Percentiles rank a stretch among this genome's conserved stretches.
Conservation (phyloP, 2,797 vertebrate species). For the Enteromius thamalakanensis region DNA sequence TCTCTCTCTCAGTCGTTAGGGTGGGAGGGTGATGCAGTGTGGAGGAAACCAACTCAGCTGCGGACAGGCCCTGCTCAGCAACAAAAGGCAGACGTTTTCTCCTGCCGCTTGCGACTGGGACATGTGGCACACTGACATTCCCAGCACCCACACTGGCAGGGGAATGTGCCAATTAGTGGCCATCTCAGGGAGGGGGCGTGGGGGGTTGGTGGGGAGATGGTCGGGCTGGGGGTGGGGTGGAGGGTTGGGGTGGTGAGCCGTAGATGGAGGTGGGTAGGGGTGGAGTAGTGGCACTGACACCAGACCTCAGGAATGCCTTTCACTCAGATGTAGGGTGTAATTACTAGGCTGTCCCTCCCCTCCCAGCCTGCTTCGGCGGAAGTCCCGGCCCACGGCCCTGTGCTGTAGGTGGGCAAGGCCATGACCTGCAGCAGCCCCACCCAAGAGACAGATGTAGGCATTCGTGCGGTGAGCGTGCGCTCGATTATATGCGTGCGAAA, state of each 20-base stretch:
- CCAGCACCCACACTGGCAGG: constrained; percentile 83
- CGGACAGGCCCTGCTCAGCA: constrained; percentile 52
- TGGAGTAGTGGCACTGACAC: constrained; percentile 75
- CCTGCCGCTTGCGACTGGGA: constrained; percentile 55
- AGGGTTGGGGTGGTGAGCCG: constrained; percentile 55
- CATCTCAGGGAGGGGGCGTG: constrained; percentile 78
- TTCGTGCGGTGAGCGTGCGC: constrained; percentile 1
- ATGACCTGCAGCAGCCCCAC: constrained; percentile 57
- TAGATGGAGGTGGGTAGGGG: constrained; percentile 67
- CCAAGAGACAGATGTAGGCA: constrained; percentile 37
- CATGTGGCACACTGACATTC: constrained; percentile 82
- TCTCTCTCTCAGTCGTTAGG: constrained; percentile 28
- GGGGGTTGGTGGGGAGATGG: constrained; percentile 37
- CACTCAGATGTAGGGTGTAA: constrained; percentile 80
- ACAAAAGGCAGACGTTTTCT: constrained; percentile 58
- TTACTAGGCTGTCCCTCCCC: constrained; percentile 80
- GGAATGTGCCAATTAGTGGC: constrained; percentile 86
- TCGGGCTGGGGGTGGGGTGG: constrained; percentile 31
- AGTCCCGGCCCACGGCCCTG: constrained; percentile 52
- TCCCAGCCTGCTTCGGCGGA: constrained; percentile 76
- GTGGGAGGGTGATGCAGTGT: constrained; percentile 47
- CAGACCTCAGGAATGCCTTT: constrained; percentile 85
- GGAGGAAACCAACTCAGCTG: constrained; percentile 40
- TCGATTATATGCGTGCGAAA: constrained; percentile 30
- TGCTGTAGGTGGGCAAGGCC: constrained; percentile 58